Conservation (phyloP, 2,113 vertebrate genomes). For the Catharus minimus region DNA sequence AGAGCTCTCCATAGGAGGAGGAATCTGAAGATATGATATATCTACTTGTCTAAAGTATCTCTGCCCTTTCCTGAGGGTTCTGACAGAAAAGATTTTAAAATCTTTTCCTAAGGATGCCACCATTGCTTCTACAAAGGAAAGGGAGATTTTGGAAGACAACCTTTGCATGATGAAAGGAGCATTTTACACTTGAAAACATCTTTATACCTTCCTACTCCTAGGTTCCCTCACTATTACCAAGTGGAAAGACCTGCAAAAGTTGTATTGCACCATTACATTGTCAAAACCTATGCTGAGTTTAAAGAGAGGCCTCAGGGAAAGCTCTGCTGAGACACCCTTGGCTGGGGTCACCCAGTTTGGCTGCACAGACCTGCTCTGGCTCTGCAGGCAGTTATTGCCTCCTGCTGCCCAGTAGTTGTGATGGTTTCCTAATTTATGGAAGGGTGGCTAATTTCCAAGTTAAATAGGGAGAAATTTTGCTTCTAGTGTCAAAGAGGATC, state of each 20-base stretch:
- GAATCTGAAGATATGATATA: not conserved
- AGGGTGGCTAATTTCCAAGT: not conserved
- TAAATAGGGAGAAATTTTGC: not conserved
- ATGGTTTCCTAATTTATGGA: not conserved
- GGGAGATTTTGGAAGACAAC: not conserved
- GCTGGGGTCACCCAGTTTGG: not conserved
- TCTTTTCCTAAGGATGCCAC: not conserved
- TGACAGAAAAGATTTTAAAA: not conserved
- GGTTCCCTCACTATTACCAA: not conserved
- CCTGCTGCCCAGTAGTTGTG: not conserved
- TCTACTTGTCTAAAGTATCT: not conserved
- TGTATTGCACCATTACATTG: fast-evolving
- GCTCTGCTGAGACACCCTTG: not conserved
- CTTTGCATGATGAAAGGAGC: fast-evolving
- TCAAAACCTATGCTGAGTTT: fast-evolving
- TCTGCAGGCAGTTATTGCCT: not conserved
- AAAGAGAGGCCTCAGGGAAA: not conserved
- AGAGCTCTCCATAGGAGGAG: not conserved
- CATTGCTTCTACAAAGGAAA: not conserved
- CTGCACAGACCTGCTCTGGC: fast-evolving
- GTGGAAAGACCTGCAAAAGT: not conserved
- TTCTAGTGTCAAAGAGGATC: not conserved
- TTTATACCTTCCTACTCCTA: not conserved
- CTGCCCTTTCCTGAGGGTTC: not conserved
- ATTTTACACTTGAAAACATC: not conserved